Percentiles rank a stretch among this genome's conserved stretches.
Conservation (phyloP, 2,797 vertebrate genomes). For the Poeciliopsis turneri region DNA sequence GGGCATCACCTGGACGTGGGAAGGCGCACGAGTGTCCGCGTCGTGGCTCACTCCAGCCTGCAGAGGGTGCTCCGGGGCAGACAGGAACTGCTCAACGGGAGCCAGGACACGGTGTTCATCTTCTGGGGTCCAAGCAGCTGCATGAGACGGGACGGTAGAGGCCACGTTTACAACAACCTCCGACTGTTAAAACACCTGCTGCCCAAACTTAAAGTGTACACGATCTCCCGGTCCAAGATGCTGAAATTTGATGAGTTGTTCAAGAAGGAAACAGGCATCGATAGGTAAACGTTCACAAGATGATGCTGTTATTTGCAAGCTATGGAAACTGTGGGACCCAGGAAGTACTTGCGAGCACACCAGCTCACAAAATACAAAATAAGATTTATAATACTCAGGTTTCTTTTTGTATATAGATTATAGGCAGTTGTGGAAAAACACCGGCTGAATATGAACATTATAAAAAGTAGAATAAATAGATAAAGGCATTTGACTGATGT, state of each 20-base stretch:
- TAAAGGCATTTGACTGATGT: constrained; percentile 15
- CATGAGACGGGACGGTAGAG: constrained; percentile 91
- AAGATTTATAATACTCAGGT: not conserved
- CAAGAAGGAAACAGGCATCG: constrained; percentile 90
- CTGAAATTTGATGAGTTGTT: constrained; percentile 90
- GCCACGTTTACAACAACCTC: constrained; percentile 88
- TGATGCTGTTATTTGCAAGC: not conserved
- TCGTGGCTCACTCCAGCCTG: constrained; percentile 91
- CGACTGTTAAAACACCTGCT: constrained; percentile 87
- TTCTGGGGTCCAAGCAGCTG: constrained; percentile 94
- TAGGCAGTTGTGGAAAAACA: not conserved
- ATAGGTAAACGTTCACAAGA: constrained; percentile 80
- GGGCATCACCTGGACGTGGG: constrained; percentile 86
- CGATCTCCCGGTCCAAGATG: constrained; percentile 90
- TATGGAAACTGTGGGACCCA: not conserved
- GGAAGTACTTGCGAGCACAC: not conserved
- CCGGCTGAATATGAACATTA: constrained; percentile 3
- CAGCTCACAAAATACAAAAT: not conserved
- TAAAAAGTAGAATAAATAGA: constrained; percentile 7
- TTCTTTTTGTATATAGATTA: not conserved
- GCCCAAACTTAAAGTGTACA: constrained; percentile 85
- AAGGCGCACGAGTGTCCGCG: constrained; percentile 85
- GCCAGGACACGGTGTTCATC: constrained; percentile 89
- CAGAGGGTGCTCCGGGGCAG: constrained; percentile 86
- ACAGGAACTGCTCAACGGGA: constrained; percentile 86